Evolutionary conservation across 23 tunicate species (phyloP), one percentile per base, ranked within the genome.

Genomic region (Corella eumyota): DNA sequence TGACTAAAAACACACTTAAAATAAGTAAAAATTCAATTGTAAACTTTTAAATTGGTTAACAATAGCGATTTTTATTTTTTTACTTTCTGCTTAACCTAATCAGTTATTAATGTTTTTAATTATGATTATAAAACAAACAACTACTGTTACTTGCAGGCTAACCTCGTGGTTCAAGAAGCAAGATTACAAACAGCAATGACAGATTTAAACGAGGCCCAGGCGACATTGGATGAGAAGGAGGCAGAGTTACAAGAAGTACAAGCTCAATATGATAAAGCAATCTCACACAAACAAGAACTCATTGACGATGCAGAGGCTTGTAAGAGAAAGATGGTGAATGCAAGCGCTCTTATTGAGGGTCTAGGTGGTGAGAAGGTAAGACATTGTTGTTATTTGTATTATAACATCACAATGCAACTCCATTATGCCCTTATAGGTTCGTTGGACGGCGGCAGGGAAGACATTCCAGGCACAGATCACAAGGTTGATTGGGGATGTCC

Each of bases 221-320:
- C 56, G 27, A 50, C 59, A 7, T 70, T 92, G 58, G 98, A 81
- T 46, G 98, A 72, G 36, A 83, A 82, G 59, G 76, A 92, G 33
- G 93, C 93, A 4, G 92, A 77, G 47, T 48, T 92, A 56, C 73
- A 92, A 63, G 86, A 58, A 23, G 98, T 74, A 62, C 91, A 92
- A 34, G 86, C 80, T 15, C 77, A 82, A 50, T 92, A 78, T 47
- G 98, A 92, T 68, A 72, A 67, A 32, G 98, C 98, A 0, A 83
- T 78, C 59, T 58, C 80, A 6, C 98, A 92, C 71, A 92, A 92
- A 55, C 92, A 92, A 60, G 98, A 87, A 19, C 61, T 92, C 31
- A 76, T 81, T 28, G 98, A 92, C 55, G 98, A 92, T 51, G 98
- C 98, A 5, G 98, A 82, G 27, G 93, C 98, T 46, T 92, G 98